Base-by-base conservation (phyloP, 2,113 vertebrate species). In the Proterorhinus semilunaris region DNA sequence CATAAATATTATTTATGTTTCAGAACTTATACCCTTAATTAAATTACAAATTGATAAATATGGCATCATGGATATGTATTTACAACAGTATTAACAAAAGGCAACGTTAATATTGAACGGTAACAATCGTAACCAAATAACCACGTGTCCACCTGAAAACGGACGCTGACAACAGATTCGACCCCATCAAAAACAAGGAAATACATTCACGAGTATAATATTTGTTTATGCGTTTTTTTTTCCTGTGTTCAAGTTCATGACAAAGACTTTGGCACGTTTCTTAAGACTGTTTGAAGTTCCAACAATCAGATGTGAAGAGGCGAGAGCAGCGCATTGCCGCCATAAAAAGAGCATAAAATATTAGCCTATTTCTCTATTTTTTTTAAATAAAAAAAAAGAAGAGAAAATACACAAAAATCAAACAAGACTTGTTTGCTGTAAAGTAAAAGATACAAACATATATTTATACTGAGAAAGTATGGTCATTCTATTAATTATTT, bases 41-140 rank as follows among this genome's bases (percentile, higher is more conserved):
- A 99, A 99, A 98, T 99, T 98, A 99, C 96, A 96, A 98, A 98
- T 92, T 83, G 96, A 98, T 99, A 99, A 99, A 99, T 99, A 99
- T 97, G 96, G 96, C 96, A 98, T 96, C 94, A 95, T 95, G 96
- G 95, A 95, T 97, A 96, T 96, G 95, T 98, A 98, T 98, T 98
- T 99, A 98, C 97, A 98, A 95, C 94, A 93, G 95, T 96, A 94
- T 97, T 96, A 93, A 98, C 96, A 98, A 98, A 98, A 99, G 96
- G 98, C 98, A 98, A 96, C 95, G 92, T 94, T 94, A 27, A 94
- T 95, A 97, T 95, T 97, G 93, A 96, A 96, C 92, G 89, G 91
- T 95, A 96, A 98, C 96, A 95, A 96, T 95, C 94, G 93, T 95
- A 93, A 94, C 93, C 95, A 93, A 95, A 94, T 93, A 61, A 98